Evolutionary conservation across 1,140 invertebrate genomes (phyloP).

Genomic region (Drosophila obscura): DNA sequence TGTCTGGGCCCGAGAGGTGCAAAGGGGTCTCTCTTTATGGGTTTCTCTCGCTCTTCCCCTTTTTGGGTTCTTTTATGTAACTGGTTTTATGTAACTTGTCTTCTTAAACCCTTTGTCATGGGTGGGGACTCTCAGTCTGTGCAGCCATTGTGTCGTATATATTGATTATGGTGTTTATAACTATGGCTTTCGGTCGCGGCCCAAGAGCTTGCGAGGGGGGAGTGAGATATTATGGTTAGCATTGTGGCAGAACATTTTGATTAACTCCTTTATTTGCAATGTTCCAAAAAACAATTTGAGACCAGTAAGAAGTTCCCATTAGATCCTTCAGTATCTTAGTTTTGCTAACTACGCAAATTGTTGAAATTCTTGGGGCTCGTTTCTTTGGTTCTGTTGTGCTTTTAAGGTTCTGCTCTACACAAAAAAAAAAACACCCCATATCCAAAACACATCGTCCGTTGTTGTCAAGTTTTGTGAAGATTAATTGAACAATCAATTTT

Average conservation of each 20-base stretch:
- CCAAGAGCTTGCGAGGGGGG: not conserved
- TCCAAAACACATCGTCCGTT: conserved; percentile 28
- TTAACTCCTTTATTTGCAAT: too few species aligned
- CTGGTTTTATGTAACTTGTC: conserved; percentile 72
- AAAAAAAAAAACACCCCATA: conserved; percentile 9
- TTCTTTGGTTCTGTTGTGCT: not conserved
- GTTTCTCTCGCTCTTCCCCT: conserved; percentile 24
- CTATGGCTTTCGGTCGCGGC: not conserved
- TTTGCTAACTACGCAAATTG: not conserved
- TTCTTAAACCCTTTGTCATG: conserved; percentile 34
- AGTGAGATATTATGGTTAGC: too few species aligned
- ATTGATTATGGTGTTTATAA: conserved; percentile 43
- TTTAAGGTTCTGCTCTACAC: not conserved
- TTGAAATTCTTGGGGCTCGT: not conserved
- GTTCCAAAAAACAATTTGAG: too few species aligned
- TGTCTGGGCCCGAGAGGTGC: conserved; percentile 56
- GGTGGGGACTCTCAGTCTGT: conserved; percentile 19
- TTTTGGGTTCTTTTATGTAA: conserved; percentile 65
- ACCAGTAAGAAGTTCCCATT: too few species aligned
- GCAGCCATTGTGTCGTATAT: conserved; percentile 33
- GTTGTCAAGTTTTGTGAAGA: conserved; percentile 81
- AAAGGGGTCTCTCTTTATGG: conserved; percentile 48
- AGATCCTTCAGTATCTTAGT: too few species aligned
- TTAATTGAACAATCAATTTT: conserved; percentile 84
- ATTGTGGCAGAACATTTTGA: too few species aligned